phyloP scores from a whole-genome alignment of 2,113 vertebrate genomes.

The Cichladusa arquata region DNA sequence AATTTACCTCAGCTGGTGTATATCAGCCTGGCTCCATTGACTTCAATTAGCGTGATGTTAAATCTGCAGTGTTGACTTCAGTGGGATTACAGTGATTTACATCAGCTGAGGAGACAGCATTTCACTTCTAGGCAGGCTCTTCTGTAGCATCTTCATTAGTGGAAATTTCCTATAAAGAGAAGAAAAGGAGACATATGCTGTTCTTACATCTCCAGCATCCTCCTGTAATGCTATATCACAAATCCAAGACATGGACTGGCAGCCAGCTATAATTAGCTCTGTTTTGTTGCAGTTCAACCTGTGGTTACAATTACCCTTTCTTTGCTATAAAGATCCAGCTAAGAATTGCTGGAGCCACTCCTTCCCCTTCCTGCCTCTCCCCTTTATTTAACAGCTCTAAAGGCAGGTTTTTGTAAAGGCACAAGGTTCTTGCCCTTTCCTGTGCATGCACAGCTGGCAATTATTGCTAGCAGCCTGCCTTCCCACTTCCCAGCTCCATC shows the following conservation, averaged over 20 bases:
- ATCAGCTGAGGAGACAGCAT: slow-evolving; percentile 11
- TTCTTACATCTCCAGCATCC: background rate
- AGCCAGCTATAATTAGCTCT: slow-evolving; percentile 15
- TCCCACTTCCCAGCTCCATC: background rate
- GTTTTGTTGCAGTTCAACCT: background rate
- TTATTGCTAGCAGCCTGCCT: background rate
- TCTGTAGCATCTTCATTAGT: slow-evolving; percentile 26
- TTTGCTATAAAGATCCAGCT: slow-evolving; percentile 24
- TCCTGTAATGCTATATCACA: background rate
- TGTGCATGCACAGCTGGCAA: background rate
- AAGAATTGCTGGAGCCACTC: slow-evolving; percentile 46
- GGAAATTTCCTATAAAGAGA: background rate
- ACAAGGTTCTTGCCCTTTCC: slow-evolving; percentile 2
- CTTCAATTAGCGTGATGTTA: slow-evolving; percentile 61
- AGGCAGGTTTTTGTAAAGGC: background rate
- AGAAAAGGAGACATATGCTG: background rate
- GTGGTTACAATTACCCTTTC: slow-evolving; percentile 23
- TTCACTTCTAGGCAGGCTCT: slow-evolving; percentile 16
- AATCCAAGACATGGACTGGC: background rate
- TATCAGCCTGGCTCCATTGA: slow-evolving; percentile 56
- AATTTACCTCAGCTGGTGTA: slow-evolving; percentile 61
- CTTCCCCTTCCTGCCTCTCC: slow-evolving; percentile 40
- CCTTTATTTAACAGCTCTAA: slow-evolving; percentile 28
- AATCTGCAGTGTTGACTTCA: slow-evolving; percentile 52
- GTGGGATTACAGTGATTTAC: slow-evolving; percentile 63